phyloP scores from a whole-genome alignment of 2,113 vertebrate species.

The Philantomba maxwellii region DNA sequence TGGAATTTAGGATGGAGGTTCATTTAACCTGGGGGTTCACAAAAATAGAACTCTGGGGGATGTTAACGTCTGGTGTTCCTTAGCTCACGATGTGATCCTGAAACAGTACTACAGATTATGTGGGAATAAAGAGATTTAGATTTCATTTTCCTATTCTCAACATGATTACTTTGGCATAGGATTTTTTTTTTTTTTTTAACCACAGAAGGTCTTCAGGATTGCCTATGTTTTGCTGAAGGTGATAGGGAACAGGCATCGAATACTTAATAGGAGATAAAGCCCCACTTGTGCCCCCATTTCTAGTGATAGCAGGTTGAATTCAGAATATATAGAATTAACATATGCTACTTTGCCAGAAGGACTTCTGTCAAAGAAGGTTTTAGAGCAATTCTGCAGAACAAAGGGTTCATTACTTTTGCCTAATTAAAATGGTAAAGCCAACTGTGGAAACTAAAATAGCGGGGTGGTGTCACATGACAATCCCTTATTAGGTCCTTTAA shows the following conservation, averaged over 20 bases:
- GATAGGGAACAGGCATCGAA: constrained; percentile 10
- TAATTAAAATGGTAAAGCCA: constrained; percentile 50
- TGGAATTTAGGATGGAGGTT: neutral
- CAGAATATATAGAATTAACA: constrained; percentile 65
- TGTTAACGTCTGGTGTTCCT: neutral
- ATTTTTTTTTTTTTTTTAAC: neutral
- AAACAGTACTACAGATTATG: constrained; percentile 33
- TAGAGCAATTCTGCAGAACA: constrained; percentile 51
- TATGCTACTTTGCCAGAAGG: constrained; percentile 54
- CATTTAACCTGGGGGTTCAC: constrained; percentile 2
- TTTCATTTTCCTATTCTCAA: constrained; percentile 54
- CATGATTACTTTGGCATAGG: neutral
- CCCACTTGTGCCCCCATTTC: neutral
- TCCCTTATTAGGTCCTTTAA: neutral
- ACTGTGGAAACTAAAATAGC: constrained; percentile 40
- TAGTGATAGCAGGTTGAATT: constrained; percentile 19
- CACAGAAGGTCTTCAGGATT: neutral
- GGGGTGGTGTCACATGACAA: neutral
- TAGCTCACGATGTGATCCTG: neutral
- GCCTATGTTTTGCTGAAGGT: neutral
- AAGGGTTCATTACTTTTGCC: constrained; percentile 59
- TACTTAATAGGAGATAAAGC: constrained; percentile 54
- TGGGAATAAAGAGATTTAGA: constrained; percentile 54
- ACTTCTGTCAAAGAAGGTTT: constrained; percentile 62
- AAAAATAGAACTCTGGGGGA: neutral